Conservation (phyloP, 1,140 invertebrate species). For the Ceratosolen solmsi region DNA sequence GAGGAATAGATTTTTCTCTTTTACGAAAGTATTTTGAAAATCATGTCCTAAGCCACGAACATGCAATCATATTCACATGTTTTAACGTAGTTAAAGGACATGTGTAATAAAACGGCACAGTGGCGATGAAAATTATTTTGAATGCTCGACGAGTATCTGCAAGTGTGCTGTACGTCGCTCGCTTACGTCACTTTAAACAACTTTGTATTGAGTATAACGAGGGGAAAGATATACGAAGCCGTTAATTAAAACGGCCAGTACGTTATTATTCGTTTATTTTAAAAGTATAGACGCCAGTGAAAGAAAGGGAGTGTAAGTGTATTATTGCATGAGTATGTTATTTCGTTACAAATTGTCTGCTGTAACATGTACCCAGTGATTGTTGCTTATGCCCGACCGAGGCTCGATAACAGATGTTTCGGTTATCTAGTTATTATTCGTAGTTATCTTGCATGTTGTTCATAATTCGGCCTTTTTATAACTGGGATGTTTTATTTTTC, state of each 20-base stretch:
- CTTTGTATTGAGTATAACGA: not conserved
- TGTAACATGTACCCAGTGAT: not conserved
- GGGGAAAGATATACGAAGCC: not conserved
- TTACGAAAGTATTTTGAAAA: no score
- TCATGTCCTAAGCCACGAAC: no score
- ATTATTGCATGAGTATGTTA: not conserved
- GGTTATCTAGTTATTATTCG: not conserved
- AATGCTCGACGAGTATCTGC: no score
- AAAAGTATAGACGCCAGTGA: not conserved
- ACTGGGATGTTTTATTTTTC: no score
- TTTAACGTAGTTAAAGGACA: no score
- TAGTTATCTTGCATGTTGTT: not conserved
- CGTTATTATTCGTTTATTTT: not conserved
- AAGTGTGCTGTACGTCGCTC: no score
- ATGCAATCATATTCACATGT: no score
- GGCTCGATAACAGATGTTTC: not conserved
- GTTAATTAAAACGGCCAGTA: not conserved
- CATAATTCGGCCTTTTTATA: no score
- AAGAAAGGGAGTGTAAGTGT: not conserved
- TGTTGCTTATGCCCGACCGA: not conserved
- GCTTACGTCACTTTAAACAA: no score
- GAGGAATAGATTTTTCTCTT: no score
- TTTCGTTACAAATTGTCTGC: not conserved
- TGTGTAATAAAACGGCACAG: no score
- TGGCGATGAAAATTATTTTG: no score